Evolutionary conservation across 1,140 invertebrate species (phyloP), one percentile per base, ranked within the genome.

Genomic region (Drosophila orosa): DNA sequence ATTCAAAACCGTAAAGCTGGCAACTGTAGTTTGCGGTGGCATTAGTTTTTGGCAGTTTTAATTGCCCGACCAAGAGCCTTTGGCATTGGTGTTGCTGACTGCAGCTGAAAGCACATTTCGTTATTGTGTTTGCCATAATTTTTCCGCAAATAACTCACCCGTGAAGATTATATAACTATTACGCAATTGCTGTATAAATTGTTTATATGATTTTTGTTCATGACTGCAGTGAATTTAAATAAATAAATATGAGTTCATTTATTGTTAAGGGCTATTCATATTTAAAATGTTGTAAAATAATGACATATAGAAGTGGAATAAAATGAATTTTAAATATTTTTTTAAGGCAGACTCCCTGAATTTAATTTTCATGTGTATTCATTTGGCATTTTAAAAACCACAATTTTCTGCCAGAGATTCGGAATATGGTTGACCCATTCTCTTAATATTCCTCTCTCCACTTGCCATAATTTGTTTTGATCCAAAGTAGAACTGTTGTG

Each of bases 21-120:
- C 42, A 81, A 59, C 78, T 69, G 55, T 60, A 68, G 55, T 82
- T 87, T 82, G 69, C 31, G 82, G 82, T 59, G 59, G 82, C 68
- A 74, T 81, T 55, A 37, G 48, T 54, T 60, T 77, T 56, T 69
- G 44, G 45, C 62, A 57, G 74, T 69, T 77, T 68, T 77, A 77
- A 77, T 76, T 77, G 74, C 50, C 31, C 37, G 54, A 22, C 31
- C 73, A 59, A 50, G 61, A 37, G 73, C 33, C 17, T 31, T 74
- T 40, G 61, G 37, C 62, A 50, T 58, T 50, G 31, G 54, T 66
- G 15, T 31, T 22, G 55, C 17, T 31, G 22, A 25, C 33, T 27
- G 45, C 44, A 52, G 29, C 60, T 42, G 7, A 22, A 65, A 33
- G 48, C 22, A 42, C 55, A 52, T 60, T 68, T 40, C 25, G 63